phyloP scores from a whole-genome alignment of 2,888 invertebrate genomes.

The Xylota segnis region DNA sequence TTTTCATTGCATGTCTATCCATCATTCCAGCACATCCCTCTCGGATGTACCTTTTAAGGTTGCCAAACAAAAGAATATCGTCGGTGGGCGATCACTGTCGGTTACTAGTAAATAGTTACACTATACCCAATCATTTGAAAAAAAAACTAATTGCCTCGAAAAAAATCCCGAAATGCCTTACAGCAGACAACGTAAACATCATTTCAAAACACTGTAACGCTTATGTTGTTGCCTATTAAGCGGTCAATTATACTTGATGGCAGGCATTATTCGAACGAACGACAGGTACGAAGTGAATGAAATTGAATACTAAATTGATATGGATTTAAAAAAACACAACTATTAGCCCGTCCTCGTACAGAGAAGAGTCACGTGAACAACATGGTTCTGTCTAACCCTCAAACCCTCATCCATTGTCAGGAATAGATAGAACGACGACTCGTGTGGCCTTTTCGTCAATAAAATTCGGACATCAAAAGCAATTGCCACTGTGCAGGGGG shows the following conservation, averaged over 20 bases:
- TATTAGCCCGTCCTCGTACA: background rate
- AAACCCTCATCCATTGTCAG: background rate
- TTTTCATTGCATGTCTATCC: no score
- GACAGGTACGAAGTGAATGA: background rate
- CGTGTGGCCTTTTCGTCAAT: background rate
- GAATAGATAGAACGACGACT: background rate
- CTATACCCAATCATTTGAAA: no score
- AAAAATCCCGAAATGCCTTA: background rate
- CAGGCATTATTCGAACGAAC: background rate
- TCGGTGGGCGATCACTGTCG: no score
- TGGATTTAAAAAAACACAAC: background rate
- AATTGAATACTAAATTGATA: background rate
- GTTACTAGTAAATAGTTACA: no score
- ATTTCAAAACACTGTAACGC: background rate
- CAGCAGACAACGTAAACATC: background rate
- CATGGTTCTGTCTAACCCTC: background rate
- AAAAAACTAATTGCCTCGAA: background rate
- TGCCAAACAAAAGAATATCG: no score
- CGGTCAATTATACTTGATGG: background rate
- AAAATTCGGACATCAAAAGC: background rate
- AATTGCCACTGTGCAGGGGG: background rate
- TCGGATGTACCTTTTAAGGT: no score
- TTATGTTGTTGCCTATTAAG: background rate
- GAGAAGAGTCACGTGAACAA: constrained; percentile 3
- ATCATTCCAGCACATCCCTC: no score